Base-by-base conservation (phyloP, 2,113 vertebrate genomes). In the Macroglossus sobrinus region DNA sequence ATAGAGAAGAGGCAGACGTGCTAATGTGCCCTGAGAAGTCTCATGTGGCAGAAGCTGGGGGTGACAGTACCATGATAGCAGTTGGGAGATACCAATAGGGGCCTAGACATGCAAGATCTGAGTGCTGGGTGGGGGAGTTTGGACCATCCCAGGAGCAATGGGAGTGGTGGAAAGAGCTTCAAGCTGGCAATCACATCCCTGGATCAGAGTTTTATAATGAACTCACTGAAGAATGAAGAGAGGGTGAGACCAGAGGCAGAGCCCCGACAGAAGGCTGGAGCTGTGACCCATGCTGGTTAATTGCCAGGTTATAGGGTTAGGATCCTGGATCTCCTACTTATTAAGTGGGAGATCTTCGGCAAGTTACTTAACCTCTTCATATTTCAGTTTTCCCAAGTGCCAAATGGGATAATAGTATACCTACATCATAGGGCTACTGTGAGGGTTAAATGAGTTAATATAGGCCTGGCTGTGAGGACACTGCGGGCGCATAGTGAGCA, bases 241-340 rank as follows among this genome's bases (percentile, higher is more conserved):
- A 33, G 28, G 30, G 19, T 40, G 53, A 40, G 72, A 38, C 45
- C 2, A 2, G 4, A 71, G 69, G 69, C 35, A 22, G 69, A 53
- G 61, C 28, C 35, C 55, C 26, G 24, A 14, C 4, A 14, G 38
- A 35, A 30, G 50, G 72, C n/a, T 0, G 0, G 40, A 50, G 84
- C 45, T 3, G 13, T n/a, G 86, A 45, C 43, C 78, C 5, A 5
- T 2, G 30, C 7, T 35, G 59, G 30, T 3, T 38, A 15, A 16
- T 5, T 1, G 0, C 1, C 0, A 0, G 4, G 45, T 45, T 47
- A 4, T 1, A 2, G 30, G 6, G 61, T 47, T 30, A 22, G 47
- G 26, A 61, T 7, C 66, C 45, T 57, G 72, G 72, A 53, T 66
- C 38, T 72, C 57, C 66, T n/a, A 30, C 33, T 40, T 76, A 38